Base-by-base conservation (phyloP, 2,113 vertebrate genomes). In the Anser cygnoides region DNA sequence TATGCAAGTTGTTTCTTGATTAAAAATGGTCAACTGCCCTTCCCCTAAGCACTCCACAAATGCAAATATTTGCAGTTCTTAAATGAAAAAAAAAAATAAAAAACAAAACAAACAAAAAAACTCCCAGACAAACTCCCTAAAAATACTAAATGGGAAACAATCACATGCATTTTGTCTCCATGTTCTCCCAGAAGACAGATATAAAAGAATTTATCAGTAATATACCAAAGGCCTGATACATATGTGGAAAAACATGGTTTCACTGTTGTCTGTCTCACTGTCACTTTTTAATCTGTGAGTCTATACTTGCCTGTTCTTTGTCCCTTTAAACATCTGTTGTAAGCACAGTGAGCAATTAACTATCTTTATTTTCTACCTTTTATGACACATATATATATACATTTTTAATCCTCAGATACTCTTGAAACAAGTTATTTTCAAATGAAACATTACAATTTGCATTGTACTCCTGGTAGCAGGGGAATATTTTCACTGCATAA, bases 1-100 rank as follows among this genome's bases (percentile, higher is more conserved):
- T 95, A 90, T 91, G 84, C 84, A 87, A 94, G 87, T 41, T 50
- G 66, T 72, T 78, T 91, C 80, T 78, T 89, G 73, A 94, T 95
- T 89, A 84, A 93, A 89, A 92, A 89, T 90, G 91, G 77, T 93
- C 91, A 87, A 50, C 70, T 95, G 66, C 31, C 70, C 49, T 92
- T 92, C 41, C 76, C 65, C 6, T 94, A 92, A 84, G 54, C 92
- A 61, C 84, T 91, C 84, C 87, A 66, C 44, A 90, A 84, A 89
- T 87, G 65, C 39, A 91, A 81, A 57, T 86, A 86, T 41, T 65
- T 75, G 33, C 43, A 75, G 35, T 81, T 75, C 8, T 52, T 94
- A 58, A 78, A 75, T 4, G 9, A 39, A 39, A 39, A 39, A 37
- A 35, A 39, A 39, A 39, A 39, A 39, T 39, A 39, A 52, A 75